Conservation (phyloP, 2,113 vertebrate species). For the Lipotes vexillifer region DNA sequence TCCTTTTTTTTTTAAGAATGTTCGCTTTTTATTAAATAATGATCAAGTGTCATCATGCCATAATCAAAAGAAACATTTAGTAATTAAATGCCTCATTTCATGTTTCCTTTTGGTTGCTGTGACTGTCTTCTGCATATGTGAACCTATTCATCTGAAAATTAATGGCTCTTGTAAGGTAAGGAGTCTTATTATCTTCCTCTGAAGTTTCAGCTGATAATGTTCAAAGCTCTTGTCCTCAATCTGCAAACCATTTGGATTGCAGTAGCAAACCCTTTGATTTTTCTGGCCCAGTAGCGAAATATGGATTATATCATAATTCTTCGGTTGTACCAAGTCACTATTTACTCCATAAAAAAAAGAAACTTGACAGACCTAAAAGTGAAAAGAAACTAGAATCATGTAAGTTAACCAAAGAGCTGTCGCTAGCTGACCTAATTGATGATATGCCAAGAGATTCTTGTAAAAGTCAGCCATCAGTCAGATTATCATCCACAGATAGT, state of each 20-base stretch:
- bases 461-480: slow-evolving; percentile 59
- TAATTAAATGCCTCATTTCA: slow-evolving; percentile 94
- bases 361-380: slow-evolving; percentile 56
- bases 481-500: slow-evolving; percentile 51
- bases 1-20: slow-evolving; percentile 17
- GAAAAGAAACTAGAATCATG: slow-evolving; percentile 75
- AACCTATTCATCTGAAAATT: slow-evolving; percentile 79
- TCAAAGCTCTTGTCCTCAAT: slow-evolving; percentile 65
- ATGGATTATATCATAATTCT: slow-evolving; percentile 68
- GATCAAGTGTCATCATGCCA: slow-evolving; percentile 22
- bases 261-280: slow-evolving; percentile 65
- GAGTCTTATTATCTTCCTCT: slow-evolving; percentile 88
- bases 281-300: slow-evolving; percentile 70
- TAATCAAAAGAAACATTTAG: slow-evolving; percentile 75
- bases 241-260: slow-evolving; percentile 58
- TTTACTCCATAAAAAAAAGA: slow-evolving; percentile 69
- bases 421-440: slow-evolving; percentile 69
- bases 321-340: slow-evolving; percentile 62
- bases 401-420: slow-evolving; percentile 68
- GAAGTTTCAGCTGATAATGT: slow-evolving; percentile 73
- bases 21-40: slow-evolving; percentile 38
- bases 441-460: slow-evolving; percentile 64
- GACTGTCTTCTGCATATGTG: slow-evolving; percentile 74
- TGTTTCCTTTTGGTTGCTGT: slow-evolving; percentile 80
- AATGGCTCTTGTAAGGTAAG: slow-evolving; percentile 99